Evolutionary conservation across 2,113 vertebrate genomes (phyloP), one percentile per base, ranked within the genome.

Genomic region (Apodemus speciosus): DNA sequence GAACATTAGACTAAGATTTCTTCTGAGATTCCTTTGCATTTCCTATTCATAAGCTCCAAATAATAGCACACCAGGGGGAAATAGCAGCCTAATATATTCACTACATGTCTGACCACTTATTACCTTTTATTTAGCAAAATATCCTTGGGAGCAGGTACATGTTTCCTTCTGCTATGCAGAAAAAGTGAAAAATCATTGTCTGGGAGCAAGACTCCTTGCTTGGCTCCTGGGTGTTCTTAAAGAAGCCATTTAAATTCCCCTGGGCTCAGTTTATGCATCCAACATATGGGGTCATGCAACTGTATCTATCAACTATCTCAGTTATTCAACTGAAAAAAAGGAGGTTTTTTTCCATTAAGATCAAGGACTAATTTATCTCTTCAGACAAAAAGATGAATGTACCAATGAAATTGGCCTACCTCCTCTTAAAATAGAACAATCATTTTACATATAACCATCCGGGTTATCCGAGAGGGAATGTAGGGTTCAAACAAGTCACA

Each of bases 21-120:
- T 96, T 93, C 25, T 71, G 88, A 96, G 58, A 91, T 85, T 94
- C 92, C 92, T 89, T 92, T 66, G 88, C 23, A 96, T 95, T 93
- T 96, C 35, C 75, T 93, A 91, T 95, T 97, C 91, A 95, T 96
- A 95, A 93, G 43, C 15, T 25, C 30, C 75, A 95, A 94, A 93
- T 89, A 91, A 96, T 84, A 95, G 75, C 84, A 89, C 60, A 92
- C 64, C 38, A 95, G 93, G 83, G 89, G 93, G 94, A 80, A 79
- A 49, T 15, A 30, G 43, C 21, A 76, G 18, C 9, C 35, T 93
- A 92, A 91, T 81, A 95, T 87, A 85, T 75, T 93, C 72, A 81
- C 46, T 60, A 51, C 10, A 62, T 92, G 69, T 87, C 79, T 97
- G 86, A 83, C 53, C 53, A 94, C n/a, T 91, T 88, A 92, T 92